Evolutionary conservation across 2,113 vertebrate species (phyloP).

Genomic region (Anhinga rufa): DNA sequence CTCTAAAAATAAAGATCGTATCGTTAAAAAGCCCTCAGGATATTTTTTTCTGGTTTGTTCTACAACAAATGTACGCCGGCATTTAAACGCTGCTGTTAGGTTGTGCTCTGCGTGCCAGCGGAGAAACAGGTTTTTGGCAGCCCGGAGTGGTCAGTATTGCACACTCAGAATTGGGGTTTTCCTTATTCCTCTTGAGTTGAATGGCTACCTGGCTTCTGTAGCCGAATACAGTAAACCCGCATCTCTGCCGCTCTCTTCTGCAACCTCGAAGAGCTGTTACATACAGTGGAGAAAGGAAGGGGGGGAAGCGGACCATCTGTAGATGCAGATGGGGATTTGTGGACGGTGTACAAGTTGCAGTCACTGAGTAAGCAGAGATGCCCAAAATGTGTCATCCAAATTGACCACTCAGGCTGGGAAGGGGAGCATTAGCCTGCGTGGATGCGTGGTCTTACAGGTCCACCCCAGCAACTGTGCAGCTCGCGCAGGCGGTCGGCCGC

Average conservation of each 20-base stretch:
- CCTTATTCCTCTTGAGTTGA: background rate
- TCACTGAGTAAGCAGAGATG: slow-evolving; percentile 65
- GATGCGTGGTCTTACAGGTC: background rate
- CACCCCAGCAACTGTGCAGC: slow-evolving; percentile 34
- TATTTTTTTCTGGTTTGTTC: background rate
- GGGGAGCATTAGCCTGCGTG: slow-evolving; percentile 23
- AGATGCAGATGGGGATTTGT: slow-evolving; percentile 77
- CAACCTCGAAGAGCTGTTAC: slow-evolving; percentile 47
- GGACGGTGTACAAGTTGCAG: slow-evolving; percentile 68
- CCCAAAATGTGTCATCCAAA: slow-evolving; percentile 76
- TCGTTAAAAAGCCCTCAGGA: background rate
- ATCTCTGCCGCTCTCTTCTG: background rate
- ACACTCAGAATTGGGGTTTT: background rate
- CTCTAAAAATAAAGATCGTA: background rate
- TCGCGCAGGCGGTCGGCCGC: background rate
- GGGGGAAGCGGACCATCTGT: slow-evolving; percentile 63
- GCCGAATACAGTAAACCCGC: background rate
- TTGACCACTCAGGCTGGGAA: slow-evolving; percentile 68
- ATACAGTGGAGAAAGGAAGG: slow-evolving; percentile 26
- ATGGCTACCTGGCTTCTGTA: slow-evolving; percentile 1
- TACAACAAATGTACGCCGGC: background rate
- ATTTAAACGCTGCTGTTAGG: background rate
- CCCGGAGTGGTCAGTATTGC: background rate
- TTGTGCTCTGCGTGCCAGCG: background rate
- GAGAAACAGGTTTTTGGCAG: background rate